Conservation (phyloP, 2,113 vertebrate species). For the Conger conger region DNA sequence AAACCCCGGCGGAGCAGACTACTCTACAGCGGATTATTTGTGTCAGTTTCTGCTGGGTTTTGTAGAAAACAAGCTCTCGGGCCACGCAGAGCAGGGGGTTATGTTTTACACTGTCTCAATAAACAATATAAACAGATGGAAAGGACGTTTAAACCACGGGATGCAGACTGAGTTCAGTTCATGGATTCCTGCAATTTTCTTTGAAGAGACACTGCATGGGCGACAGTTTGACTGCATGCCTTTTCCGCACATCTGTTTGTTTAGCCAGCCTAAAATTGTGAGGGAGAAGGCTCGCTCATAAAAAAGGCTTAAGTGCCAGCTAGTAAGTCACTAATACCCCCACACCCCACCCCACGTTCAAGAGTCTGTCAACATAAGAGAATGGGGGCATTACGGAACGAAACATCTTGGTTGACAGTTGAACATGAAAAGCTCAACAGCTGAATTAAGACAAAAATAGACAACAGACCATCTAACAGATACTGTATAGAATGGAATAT, state of each 20-base stretch:
- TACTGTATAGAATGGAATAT: background rate
- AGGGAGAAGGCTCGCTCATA: background rate
- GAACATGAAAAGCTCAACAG: too few species aligned
- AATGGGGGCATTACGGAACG: background rate
- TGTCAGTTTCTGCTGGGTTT: conserved; percentile 1
- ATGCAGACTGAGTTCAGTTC: background rate
- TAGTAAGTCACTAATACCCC: background rate
- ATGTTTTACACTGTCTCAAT: background rate
- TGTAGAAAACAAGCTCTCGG: background rate
- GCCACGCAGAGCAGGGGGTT: background rate
- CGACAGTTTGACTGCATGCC: background rate
- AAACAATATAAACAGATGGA: background rate
- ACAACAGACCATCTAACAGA: too few species aligned
- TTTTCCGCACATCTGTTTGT: background rate
- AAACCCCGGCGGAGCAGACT: background rate
- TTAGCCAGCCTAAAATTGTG: background rate
- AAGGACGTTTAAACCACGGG: background rate
- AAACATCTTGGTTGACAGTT: too few species aligned
- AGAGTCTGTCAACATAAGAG: background rate
- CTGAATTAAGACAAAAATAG: too few species aligned
- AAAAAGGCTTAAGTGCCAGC: background rate
- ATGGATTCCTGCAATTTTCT: background rate
- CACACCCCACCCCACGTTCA: background rate
- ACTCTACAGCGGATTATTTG: background rate
- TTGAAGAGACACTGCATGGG: conserved; percentile 2